Evolutionary conservation across 2,113 vertebrate species (phyloP).

Genomic region (Periophthalmodon schlosseri): DNA sequence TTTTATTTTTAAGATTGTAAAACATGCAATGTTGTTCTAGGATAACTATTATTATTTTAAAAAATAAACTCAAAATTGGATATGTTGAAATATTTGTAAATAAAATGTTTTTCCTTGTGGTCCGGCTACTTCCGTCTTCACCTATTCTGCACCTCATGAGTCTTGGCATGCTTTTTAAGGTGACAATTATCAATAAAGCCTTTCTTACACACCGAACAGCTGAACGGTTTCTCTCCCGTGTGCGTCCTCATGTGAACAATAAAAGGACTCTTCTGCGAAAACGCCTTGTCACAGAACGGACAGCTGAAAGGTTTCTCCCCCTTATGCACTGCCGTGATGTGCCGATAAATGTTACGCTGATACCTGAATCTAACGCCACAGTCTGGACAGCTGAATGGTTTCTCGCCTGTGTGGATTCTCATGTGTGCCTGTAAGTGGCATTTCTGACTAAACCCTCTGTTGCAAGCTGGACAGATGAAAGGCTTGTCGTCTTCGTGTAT

Average conservation of each 20-base stretch:
- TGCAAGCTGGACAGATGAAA: background rate
- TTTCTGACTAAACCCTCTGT: background rate
- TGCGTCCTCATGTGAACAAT: constrained; percentile 1
- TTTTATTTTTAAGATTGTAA: background rate
- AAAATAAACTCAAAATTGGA: background rate
- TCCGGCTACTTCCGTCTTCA: background rate
- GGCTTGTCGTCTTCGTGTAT: background rate
- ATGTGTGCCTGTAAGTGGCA: constrained; percentile 4
- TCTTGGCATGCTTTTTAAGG: background rate
- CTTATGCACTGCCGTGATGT: background rate
- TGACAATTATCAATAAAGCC: constrained; percentile 1
- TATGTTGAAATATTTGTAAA: background rate
- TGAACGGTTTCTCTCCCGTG: constrained; percentile 1
- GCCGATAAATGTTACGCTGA: background rate
- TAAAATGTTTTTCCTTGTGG: background rate
- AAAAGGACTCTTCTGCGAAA: background rate
- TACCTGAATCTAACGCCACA: background rate
- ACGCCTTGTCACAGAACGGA: background rate
- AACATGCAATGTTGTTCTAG: background rate
- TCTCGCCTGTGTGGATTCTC: constrained; percentile 1
- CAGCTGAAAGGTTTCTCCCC: background rate
- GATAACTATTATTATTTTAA: no score
- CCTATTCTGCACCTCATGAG: background rate
- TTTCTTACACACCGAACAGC: background rate
- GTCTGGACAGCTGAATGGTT: background rate